Conservation (phyloP, 2,797 vertebrate genomes). For the Hemitrygon akajei region DNA sequence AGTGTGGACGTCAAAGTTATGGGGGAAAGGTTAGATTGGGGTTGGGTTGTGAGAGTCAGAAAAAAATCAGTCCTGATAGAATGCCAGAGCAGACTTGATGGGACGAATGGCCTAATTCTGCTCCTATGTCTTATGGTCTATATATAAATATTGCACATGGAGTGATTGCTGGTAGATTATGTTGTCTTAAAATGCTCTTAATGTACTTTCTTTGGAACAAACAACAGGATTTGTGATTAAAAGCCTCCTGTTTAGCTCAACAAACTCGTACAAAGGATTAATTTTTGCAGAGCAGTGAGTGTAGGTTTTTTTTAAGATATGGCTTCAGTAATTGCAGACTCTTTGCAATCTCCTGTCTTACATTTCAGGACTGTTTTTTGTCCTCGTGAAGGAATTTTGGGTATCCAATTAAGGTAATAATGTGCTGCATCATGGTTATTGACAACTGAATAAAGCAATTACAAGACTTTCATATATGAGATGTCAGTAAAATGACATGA, state of each 20-base stretch:
- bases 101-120: no score
- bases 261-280: not conserved
- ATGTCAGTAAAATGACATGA: constrained; percentile 17
- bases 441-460: constrained; percentile 31
- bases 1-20: no score
- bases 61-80: no score
- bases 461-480: constrained; percentile 18
- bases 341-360: not conserved
- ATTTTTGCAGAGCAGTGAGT: not conserved
- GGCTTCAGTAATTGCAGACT: not conserved
- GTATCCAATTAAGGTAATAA: constrained; percentile 34
- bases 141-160: not conserved
- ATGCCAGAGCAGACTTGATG: no score
- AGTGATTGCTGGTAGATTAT: not conserved
- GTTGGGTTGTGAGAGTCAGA: no score
- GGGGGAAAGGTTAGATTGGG: no score
- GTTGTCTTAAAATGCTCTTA: not conserved
- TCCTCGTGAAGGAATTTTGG: not conserved
- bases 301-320: not conserved
- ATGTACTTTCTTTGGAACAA: not conserved
- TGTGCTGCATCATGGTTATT: constrained; percentile 26
- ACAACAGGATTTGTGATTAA: no score
- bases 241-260: not conserved
- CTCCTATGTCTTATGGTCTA: not conserved
- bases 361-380: not conserved